A percentile compares a stretch with the other conserved stretches of the same genome.
Evolutionary conservation across 1,140 invertebrate genomes (phyloP).

Genomic region (Pachyrhynchus sulphureomaculatus): DNA sequence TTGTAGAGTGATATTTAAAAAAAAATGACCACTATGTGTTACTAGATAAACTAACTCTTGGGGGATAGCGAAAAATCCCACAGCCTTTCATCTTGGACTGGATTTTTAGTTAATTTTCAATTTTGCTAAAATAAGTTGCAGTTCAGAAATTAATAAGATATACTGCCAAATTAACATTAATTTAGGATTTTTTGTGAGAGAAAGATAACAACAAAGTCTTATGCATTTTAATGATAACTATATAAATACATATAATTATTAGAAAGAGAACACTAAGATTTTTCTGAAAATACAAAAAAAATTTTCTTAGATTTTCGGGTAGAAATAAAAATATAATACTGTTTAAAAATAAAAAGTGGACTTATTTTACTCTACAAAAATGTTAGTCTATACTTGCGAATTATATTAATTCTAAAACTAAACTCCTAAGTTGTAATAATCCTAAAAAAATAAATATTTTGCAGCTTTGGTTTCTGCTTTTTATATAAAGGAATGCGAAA

Average conservation of each 20-base stretch:
- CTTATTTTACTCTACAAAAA: too few relatives aligned
- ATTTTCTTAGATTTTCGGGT: too few relatives aligned
- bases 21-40: constrained; percentile 46
- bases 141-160: constrained; percentile 39
- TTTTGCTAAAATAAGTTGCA: constrained; percentile 5
- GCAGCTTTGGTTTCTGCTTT: neutral
- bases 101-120: constrained; percentile 15
- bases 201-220: constrained; percentile 50
- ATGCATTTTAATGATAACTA: constrained; percentile 41
- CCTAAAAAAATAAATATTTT: too few relatives aligned
- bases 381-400: too few relatives aligned
- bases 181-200: constrained; percentile 42
- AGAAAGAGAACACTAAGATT: too few relatives aligned
- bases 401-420: too few relatives aligned
- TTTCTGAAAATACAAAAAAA: too few relatives aligned
- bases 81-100: constrained; percentile 35
- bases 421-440: too few relatives aligned
- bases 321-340: too few relatives aligned
- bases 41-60: constrained; percentile 38
- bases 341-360: too few relatives aligned
- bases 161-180: constrained; percentile 50
- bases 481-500: constrained; percentile 8
- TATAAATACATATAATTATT: neutral
- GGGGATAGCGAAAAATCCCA: constrained; percentile 23
- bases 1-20: constrained; percentile 46